phyloP scores from a whole-genome alignment of 2,113 vertebrate species.

The human region GRCh38 chr12:1673501-1674000 shows the following conservation, averaged over 20 bases:
- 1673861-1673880: background rate
- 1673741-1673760: background rate
- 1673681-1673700: too few species aligned
- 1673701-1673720: too few species aligned
- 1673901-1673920: background rate
- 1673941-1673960: background rate
- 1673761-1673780: background rate
- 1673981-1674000: background rate
- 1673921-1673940: background rate
- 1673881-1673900: background rate
- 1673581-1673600: too few species aligned
- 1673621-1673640: too few species aligned
- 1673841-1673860: background rate
- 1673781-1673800: background rate
- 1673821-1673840: background rate
- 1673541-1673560: too few species aligned
- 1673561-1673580: too few species aligned
- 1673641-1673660: too few species aligned
- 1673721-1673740: background rate
- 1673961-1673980: background rate
- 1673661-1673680: too few species aligned
- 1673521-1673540: too few species aligned
- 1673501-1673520: too few species aligned
- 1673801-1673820: background rate
- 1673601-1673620: too few species aligned